Base-by-base conservation (phyloP, 2,888 invertebrate species). In the Achlya flavicornis region DNA sequence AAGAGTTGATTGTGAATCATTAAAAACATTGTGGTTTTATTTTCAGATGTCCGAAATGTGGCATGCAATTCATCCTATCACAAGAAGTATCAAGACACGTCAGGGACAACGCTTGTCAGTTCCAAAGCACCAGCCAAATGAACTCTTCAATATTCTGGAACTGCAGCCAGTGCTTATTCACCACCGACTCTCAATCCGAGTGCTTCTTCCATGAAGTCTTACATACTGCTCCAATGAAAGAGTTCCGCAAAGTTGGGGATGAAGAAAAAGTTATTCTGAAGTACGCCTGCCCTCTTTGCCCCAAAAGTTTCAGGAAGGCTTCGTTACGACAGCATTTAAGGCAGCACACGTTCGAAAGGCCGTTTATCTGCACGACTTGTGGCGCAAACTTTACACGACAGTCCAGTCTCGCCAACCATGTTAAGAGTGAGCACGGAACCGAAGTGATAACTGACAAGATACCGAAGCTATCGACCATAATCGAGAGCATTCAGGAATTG, bases 61-160 rank as follows among this genome's bases (percentile, higher is more conserved):
- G 96, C 0, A 89, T 94, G 81, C 88, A 92, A 12, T 97, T 97
- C 80, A 94, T 95, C 0, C 90, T 97, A 0, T 94, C 96, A 1
- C 97, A 97, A 92, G 97, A 97, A 79, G 94, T 97, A 12, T 95
- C 96, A 0, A 94, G 95, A 12, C 97, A 97, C 80, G 93, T 96
- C n/a, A 92, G 95, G 65, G 91, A 92, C 67, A 95, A 95, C 67
- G 90, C 94, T 4, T 97, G 95, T 81, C 92, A 89, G 48, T 94
- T 94, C 68, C 79, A 83, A 58, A 64, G 71, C 33, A 72, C 81
- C 0, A 74, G 78, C 8, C 68, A 78, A 0, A 73, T 79, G 7
- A 81, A 68, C 62, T 78, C 86, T 0, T 81, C 87, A 0, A 80
- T 87, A 35, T 83, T 90, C 62, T 95, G 94, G 94, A 94, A 87